These are phyloP conservation scores for Argyrosomus japonicus DNA, from an alignment of 2,113 vertebrate species.

Conservation along the genomic window DNA sequence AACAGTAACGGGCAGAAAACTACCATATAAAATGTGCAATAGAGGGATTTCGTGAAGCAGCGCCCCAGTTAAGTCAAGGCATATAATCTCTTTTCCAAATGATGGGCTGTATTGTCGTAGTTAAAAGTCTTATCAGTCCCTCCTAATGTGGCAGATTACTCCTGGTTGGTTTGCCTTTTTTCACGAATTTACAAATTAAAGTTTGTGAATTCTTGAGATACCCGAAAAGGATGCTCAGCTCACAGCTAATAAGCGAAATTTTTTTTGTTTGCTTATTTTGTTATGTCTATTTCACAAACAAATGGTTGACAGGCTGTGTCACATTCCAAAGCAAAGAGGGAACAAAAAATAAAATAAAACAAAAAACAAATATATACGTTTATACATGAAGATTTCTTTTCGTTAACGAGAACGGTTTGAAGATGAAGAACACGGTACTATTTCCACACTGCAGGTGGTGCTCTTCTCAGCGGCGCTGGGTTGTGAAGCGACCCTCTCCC, in stretches of 20 bases:
- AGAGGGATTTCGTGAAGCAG: conserved; percentile 84
- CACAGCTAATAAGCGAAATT: conserved; percentile 88
- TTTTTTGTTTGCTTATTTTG: conserved; percentile 74
- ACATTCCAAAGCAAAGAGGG: conserved; percentile 94
- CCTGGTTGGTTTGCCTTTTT: conserved; percentile 77
- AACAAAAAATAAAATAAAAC: conserved; percentile 78
- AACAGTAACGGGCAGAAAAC: conserved; percentile 89
- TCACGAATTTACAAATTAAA: conserved; percentile 91
- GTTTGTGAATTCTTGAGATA: conserved; percentile 89
- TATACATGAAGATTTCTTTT: conserved; percentile 84
- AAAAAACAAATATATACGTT: conserved; percentile 85
- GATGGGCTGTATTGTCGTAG: conserved; percentile 79
- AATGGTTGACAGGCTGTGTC: conserved; percentile 94
- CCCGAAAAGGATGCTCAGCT: conserved; percentile 90
- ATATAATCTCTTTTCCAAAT: conserved; percentile 83
- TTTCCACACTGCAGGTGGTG: conserved; percentile 83
- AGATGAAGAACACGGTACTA: conserved; percentile 93
- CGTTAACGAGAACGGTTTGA: conserved; percentile 91
- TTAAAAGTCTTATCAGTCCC: conserved; percentile 82
- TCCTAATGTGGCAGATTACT: conserved; percentile 81
- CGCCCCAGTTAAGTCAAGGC: conserved; percentile 78
- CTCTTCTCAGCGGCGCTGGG: conserved; percentile 90
- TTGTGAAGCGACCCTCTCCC: conserved; percentile 92
- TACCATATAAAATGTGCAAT: conserved; percentile 92
- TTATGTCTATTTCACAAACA: conserved; percentile 91